Percentiles rank a stretch among this genome's conserved stretches.
Evolutionary conservation across 1,140 invertebrate species (phyloP).

Genomic region (Plectrocnemia conspersa): DNA sequence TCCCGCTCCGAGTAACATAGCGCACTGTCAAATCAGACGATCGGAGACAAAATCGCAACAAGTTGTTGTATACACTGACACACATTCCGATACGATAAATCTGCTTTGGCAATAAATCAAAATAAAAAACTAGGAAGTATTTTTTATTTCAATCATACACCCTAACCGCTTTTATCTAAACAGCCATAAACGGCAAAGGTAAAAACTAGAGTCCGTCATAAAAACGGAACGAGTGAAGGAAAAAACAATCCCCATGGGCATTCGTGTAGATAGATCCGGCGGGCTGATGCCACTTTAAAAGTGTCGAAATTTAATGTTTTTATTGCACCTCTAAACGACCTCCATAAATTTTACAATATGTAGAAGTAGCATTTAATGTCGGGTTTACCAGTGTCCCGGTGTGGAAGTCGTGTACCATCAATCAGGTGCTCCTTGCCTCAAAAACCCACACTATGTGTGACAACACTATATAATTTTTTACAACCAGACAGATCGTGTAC

Average conservation of each 20-base stretch:
- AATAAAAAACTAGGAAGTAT: slow-evolving; percentile 32
- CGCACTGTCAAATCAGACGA: slow-evolving; percentile 3
- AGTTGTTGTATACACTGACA: no score
- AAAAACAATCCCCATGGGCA: slow-evolving; percentile 22
- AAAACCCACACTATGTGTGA: slow-evolving; percentile 19
- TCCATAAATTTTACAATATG: slow-evolving; percentile 37
- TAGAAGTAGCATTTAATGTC: slow-evolving; percentile 31
- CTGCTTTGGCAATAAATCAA: slow-evolving; percentile 8
- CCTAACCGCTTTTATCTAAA: slow-evolving; percentile 26
- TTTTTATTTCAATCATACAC: slow-evolving; percentile 24
- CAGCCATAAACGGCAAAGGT: slow-evolving; percentile 26
- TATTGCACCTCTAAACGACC: slow-evolving; percentile 33
- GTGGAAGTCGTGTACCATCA: slow-evolving; percentile 24
- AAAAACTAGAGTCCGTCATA: slow-evolving; percentile 24
- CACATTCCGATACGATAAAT: slow-evolving; percentile 3
- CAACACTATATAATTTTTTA: slow-evolving; percentile 26
- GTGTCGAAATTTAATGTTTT: slow-evolving; percentile 37
- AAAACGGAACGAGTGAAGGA: slow-evolving; percentile 14
- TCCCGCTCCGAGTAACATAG: slow-evolving; percentile 21
- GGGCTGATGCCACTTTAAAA: slow-evolving; percentile 32
- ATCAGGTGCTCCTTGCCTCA: slow-evolving; percentile 7
- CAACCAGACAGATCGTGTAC: slow-evolving; percentile 9
- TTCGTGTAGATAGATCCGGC: slow-evolving; percentile 12
- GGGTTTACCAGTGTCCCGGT: slow-evolving; percentile 21
- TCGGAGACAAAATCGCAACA: background rate